Evolutionary conservation across 1,140 invertebrate species (phyloP), one percentile per base, ranked within the genome.

Genomic region (Pectinophora gossypiella): DNA sequence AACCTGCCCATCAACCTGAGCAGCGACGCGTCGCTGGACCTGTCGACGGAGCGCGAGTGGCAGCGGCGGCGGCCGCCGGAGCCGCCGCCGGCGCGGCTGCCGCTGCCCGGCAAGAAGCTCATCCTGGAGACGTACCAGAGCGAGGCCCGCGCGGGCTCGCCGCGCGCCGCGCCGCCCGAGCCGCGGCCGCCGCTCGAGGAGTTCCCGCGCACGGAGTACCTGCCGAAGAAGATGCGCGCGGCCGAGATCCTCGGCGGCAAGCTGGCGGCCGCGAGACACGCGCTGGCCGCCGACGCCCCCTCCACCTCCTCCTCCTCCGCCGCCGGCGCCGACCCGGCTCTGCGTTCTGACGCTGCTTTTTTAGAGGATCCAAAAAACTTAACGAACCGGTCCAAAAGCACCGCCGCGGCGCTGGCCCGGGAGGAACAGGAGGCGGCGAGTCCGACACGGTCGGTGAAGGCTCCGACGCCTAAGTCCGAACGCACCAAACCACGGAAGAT

Each of bases 301-400:
- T 35, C 36, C 19, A 53, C 51, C 20, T 55, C 59, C 51, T 45
- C 56, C 19, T 18, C 60, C 46, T 19, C 59, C 40, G 16, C 54
- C 45, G 51, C 47, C 54, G 49, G 32, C 54, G 54, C 62, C 15
- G 70, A 40, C n/a, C 36, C 36, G 16, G 12, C 36, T 10, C 27
- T 1, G 27, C 78, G 75, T 71, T 54, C 76, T 52, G 79, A 79
- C 72, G 70, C 67, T 66, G 69, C 73, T 86, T 86, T 86, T 85
- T 86, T 86, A 83, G 78, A 84, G 78, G 82, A 84, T 85, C 73
- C 83, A 86, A 86, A 86, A 86, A 86, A 86, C 83, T 82, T 79
- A 84, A 74, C 77, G 76, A 82, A 67, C 80, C 78, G 82, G 76
- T 79, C 78, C 81, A 78, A 70, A 80, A 76, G 83, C 75, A 80